Conservation (phyloP, 2,888 invertebrate species). For the Cryptops parisi region DNA sequence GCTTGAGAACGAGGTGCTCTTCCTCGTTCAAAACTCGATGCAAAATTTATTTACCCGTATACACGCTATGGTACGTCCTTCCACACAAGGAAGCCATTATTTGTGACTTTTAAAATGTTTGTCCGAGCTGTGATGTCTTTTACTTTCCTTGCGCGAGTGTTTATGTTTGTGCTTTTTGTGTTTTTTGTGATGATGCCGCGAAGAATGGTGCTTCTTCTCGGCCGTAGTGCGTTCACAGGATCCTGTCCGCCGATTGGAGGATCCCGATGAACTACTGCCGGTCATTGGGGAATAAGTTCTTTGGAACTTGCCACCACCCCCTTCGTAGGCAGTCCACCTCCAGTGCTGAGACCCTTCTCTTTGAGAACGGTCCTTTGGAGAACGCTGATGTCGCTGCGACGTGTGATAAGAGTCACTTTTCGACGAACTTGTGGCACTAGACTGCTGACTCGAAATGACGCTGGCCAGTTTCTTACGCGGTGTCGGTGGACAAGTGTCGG, state of each 20-base stretch:
- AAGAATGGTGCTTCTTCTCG: neutral
- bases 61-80: too few species aligned
- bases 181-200: neutral
- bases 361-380: neutral
- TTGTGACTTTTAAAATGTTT: too few species aligned
- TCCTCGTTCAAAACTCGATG: too few species aligned
- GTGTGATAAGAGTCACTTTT: neutral
- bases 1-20: too few species aligned
- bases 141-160: too few species aligned
- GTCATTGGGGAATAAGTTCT: neutral
- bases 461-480: neutral
- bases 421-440: neutral
- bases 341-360: neutral
- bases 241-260: neutral
- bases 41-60: too few species aligned
- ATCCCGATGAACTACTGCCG: neutral
- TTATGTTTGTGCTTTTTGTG: neutral
- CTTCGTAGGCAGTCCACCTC: neutral
- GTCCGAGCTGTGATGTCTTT: too few species aligned
- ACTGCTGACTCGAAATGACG: neutral
- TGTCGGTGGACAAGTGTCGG: neutral
- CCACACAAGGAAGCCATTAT: too few species aligned
- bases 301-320: neutral
- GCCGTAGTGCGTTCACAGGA: too few species aligned
- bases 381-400: neutral